These are phyloP conservation scores for Pseudolycoriella hygida DNA, from an alignment of 2,888 invertebrate species.

Conservation along the genomic window DNA sequence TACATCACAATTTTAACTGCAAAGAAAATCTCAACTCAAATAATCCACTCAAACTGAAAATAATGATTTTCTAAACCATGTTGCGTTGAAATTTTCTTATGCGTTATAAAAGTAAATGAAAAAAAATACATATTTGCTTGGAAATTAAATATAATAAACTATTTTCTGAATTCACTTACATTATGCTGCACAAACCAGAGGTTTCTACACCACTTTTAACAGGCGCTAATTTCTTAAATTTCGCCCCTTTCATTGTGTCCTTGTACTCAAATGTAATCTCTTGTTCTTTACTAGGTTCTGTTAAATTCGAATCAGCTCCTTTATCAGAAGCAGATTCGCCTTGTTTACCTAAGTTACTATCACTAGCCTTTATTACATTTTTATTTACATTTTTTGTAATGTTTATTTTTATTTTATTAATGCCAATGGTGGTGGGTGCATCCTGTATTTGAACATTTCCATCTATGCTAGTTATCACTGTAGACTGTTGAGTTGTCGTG, in stretches of 20 bases:
- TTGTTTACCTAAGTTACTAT: constrained; percentile 22
- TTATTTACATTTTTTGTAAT: constrained; percentile 47
- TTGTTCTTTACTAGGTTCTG: constrained; percentile 34
- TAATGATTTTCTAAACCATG: too few species aligned
- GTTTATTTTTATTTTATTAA: constrained; percentile 61
- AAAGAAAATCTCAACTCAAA: too few species aligned
- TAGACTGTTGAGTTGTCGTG: constrained; percentile 14
- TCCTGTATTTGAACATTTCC: constrained; percentile 55
- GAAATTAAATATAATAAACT: too few species aligned
- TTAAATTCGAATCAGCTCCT: constrained; percentile 24
- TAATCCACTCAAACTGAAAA: too few species aligned
- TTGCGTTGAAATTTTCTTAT: too few species aligned
- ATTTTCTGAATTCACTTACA: constrained; percentile 32
- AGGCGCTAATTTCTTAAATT: constrained; percentile 52
- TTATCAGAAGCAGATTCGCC: constrained; percentile 20
- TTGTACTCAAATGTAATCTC: constrained; percentile 40
- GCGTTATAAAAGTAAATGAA: too few species aligned
- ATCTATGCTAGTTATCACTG: constrained; percentile 49
- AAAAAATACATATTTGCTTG: too few species aligned
- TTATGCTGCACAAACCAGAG: constrained; percentile 73
- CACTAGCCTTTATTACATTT: constrained; percentile 13
- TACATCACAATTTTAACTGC: too few species aligned
- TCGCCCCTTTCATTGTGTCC: constrained; percentile 43
- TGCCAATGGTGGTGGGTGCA: constrained; percentile 28
- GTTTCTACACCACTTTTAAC: constrained; percentile 59